Evolutionary conservation across 2,113 vertebrate species (phyloP).

Genomic region (Corynorhinus townsendii): DNA sequence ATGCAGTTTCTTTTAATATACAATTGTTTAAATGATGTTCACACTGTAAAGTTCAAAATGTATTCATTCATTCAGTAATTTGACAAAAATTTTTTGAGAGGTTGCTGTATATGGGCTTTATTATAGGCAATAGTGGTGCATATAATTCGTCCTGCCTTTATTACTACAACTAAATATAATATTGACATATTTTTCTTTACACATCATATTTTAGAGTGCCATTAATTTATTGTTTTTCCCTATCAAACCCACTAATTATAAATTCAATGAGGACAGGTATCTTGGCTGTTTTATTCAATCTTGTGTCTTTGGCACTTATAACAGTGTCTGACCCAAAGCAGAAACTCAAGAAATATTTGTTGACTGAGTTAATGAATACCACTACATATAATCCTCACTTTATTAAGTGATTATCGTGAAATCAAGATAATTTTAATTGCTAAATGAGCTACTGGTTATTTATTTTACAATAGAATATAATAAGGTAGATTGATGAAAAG

Average conservation of each 20-base stretch:
- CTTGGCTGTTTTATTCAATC: neutral
- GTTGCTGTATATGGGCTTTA: neutral
- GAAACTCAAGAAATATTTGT: constrained; percentile 3
- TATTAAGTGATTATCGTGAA: constrained; percentile 27
- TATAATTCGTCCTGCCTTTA: neutral
- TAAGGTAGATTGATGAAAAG: neutral
- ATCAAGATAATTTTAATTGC: constrained; percentile 20
- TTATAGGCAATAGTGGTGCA: neutral
- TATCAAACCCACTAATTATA: neutral
- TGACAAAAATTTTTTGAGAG: neutral
- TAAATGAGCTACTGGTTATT: neutral
- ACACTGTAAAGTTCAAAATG: constrained; percentile 7
- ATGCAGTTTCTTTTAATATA: neutral
- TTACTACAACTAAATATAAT: neutral
- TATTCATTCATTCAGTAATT: neutral
- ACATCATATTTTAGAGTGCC: neutral
- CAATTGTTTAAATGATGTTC: neutral
- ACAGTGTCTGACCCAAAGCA: neutral
- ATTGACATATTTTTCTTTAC: neutral
- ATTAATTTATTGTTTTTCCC: neutral
- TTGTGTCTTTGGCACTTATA: neutral
- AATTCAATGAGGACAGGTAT: neutral
- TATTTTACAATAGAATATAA: constrained; percentile 29
- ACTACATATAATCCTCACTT: neutral
- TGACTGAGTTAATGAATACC: constrained; percentile 1